Percentiles rank a stretch among this genome's conserved stretches.
Evolutionary conservation across 2,113 vertebrate species (phyloP).

Genomic region (Tragelaphus strepsiceros): DNA sequence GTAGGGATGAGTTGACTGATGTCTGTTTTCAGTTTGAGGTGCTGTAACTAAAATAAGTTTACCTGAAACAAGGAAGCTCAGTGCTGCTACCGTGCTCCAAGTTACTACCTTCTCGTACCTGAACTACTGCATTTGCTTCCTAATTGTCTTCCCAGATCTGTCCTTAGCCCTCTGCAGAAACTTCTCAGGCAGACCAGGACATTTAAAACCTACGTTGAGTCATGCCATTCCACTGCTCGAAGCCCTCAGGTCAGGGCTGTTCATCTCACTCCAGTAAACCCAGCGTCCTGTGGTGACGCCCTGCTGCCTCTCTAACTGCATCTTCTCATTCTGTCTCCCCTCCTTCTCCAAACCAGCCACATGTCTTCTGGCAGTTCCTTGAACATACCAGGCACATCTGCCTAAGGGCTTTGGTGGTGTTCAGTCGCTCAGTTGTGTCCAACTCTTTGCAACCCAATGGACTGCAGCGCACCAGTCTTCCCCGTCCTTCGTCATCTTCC

Average conservation of each 20-base stretch:
- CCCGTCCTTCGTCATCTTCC: fast-evolving
- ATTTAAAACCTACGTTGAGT: not conserved
- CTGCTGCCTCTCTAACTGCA: not conserved
- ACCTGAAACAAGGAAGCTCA: not conserved
- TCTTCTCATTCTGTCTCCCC: not conserved
- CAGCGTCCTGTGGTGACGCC: not conserved
- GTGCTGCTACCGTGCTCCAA: not conserved
- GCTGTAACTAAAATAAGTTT: not conserved
- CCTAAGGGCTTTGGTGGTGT: not conserved
- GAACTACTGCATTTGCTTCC: not conserved
- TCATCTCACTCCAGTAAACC: not conserved
- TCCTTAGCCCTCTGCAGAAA: not conserved
- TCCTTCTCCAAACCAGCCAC: not conserved
- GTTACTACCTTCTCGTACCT: not conserved
- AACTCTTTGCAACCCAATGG: not conserved
- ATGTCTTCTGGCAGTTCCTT: not conserved
- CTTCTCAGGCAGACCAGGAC: not conserved
- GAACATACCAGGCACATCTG: not conserved
- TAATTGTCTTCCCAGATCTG: not conserved
- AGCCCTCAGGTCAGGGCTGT: not conserved
- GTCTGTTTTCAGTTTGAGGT: not conserved
- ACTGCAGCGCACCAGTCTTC: not conserved
- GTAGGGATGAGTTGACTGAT: not conserved
- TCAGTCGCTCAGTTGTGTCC: not conserved
- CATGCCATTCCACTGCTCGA: not conserved